Evolutionary conservation across 1,140 invertebrate genomes (phyloP).

Genomic region (Neodiprion pinetum): DNA sequence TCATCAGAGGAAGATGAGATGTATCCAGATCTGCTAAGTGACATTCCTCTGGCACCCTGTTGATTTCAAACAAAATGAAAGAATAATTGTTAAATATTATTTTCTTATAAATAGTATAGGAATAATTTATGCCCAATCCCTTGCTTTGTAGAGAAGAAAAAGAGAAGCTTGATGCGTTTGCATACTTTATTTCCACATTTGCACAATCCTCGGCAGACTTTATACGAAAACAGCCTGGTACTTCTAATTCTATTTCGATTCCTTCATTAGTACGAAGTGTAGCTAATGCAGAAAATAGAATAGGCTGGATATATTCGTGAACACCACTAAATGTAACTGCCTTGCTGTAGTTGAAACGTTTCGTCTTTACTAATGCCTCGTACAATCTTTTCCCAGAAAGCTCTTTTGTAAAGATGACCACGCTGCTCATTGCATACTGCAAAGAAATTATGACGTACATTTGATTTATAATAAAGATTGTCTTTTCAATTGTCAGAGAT

Average conservation of each 20-base stretch:
- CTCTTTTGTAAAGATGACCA: not conserved
- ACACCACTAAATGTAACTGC: not conserved
- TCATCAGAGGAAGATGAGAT: slow-evolving; percentile 29
- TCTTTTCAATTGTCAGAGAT: too few species aligned
- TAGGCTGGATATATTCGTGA: slow-evolving; percentile 1
- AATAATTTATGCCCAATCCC: too few species aligned
- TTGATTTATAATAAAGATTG: too few species aligned
- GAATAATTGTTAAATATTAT: not conserved
- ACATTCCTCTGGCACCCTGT: slow-evolving; percentile 32
- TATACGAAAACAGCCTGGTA: not conserved
- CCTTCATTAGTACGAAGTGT: not conserved
- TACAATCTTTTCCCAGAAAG: not conserved
- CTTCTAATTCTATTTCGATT: not conserved
- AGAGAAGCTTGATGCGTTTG: not conserved
- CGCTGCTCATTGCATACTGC: not conserved
- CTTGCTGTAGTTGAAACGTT: not conserved
- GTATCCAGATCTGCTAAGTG: slow-evolving; percentile 29
- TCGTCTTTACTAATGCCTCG: not conserved
- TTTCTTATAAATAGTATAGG: too few species aligned
- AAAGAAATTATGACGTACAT: not conserved
- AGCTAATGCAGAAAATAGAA: not conserved
- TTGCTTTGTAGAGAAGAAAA: too few species aligned
- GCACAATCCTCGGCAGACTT: not conserved
- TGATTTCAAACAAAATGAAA: not conserved
- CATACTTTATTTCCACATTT: not conserved